Evolutionary conservation across 2,113 vertebrate genomes (phyloP), one percentile per base, ranked within the genome.

Genomic region (Nesogale talazaci): DNA sequence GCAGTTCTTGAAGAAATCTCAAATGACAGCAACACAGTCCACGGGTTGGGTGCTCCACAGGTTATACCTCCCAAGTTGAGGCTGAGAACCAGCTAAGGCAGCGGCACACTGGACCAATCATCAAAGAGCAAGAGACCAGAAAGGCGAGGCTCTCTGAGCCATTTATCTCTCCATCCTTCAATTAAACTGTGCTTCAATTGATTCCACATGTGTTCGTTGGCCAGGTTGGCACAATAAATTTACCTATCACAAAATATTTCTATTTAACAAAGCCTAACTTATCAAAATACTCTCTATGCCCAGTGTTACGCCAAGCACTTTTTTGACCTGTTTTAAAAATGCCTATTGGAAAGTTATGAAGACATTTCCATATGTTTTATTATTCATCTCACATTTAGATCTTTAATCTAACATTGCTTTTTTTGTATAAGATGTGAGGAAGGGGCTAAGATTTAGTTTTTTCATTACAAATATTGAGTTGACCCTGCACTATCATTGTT

Each of bases 231-330:
- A 52, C 9, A 52, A 6, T 52, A 52, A 52, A 52, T 12, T 12
- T 52, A 52, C 46, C 46, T 52, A 52, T 52, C 46, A 52, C 46
- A 52, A 52, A 52, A 52, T 52, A 52, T 52, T 29, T 46, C 74
- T 70, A 59, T 72, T 82, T 77, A 89, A 77, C 19, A 95, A 57
- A 34, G 90, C 79, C 56, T 3, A 86, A 52, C 40, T 76, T 65
- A 56, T 27, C 4, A 36, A 70, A 42, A 36, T 27, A 52, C 77
- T 86, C 72, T 8, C 63, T 72, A 42, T 69, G 63, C 22, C 6
- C 83, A 78, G 34, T 4, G 69, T 17, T 17, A 59, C 16, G 57
- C 15, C 59, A 20, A 61, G 59, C 19, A 61, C 14, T 86, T 46
- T 74, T 89, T 75, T 2, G 1, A 56, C 42, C 16, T 38, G 3